Percentiles rank a stretch among this genome's conserved stretches.
These are phyloP conservation scores for Mamestra brassicae DNA, from an alignment of 2,888 invertebrate species.

Conservation along the genomic window DNA sequence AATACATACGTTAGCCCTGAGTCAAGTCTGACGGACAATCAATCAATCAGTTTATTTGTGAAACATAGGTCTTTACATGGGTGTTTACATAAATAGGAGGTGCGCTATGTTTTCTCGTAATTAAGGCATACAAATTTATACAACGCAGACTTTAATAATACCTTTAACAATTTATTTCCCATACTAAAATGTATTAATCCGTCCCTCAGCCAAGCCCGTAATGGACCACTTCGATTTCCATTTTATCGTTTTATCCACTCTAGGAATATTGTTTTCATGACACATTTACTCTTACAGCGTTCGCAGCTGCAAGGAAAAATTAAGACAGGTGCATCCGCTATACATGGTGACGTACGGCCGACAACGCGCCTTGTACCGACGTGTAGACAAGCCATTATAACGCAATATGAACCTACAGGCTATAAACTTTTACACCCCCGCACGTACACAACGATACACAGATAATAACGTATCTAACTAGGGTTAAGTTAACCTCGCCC, in stretches of 20 bases:
- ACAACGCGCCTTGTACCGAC: conserved; percentile 26
- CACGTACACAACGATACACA: conserved; percentile 55
- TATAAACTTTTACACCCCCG: conserved; percentile 60
- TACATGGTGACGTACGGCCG: conserved; percentile 21
- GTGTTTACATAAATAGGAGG: too few species aligned
- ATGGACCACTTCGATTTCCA: conserved; percentile 17
- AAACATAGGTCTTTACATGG: too few species aligned
- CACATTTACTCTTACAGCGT: conserved; percentile 32
- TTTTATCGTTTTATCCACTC: conserved; percentile 37
- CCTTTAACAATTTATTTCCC: conserved; percentile 38
- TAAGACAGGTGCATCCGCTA: conserved; percentile 45
- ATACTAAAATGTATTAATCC: conserved; percentile 24
- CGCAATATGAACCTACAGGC: conserved; percentile 54
- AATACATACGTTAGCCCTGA: neutral
- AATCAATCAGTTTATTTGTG: too few species aligned
- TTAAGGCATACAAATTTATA: too few species aligned
- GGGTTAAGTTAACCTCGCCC: conserved; percentile 61
- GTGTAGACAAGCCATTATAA: conserved; percentile 56
- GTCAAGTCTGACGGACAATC: neutral
- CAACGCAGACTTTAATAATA: conserved; percentile 4
- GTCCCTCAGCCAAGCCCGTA: conserved; percentile 2
- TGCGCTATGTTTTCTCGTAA: too few species aligned
- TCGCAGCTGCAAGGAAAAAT: conserved; percentile 36
- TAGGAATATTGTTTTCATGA: conserved; percentile 51
- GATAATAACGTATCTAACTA: conserved; percentile 61